phyloP scores from a whole-genome alignment of 2,113 vertebrate genomes.

The Onychostoma macrolepis region DNA sequence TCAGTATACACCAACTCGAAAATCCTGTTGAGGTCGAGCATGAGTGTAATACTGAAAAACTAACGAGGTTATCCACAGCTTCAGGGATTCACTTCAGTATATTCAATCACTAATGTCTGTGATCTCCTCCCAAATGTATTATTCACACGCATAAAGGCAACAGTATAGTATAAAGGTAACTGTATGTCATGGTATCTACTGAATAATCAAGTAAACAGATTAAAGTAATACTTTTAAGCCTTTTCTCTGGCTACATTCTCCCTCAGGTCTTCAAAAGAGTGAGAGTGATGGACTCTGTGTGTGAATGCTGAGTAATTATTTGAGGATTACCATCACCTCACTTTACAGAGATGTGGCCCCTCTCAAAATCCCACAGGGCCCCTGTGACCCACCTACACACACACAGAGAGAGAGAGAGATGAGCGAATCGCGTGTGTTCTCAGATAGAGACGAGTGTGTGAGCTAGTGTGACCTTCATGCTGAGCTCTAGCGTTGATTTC shows the following conservation, averaged over 20 bases:
- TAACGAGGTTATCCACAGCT: neutral
- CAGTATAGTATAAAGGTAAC: neutral
- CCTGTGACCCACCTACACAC: conserved; percentile 41
- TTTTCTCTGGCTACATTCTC: neutral
- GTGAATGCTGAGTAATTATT: conserved; percentile 39
- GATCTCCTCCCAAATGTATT: conserved; percentile 14
- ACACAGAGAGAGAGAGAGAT: too few species aligned
- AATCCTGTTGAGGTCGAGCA: too few species aligned
- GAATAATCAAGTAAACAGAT: conserved; percentile 16
- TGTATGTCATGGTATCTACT: neutral
- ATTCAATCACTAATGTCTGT: neutral
- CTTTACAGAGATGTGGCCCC: conserved; percentile 15
- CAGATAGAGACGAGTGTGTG: conserved; percentile 97
- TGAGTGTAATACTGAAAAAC: neutral
- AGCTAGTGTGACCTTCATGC: conserved; percentile 99
- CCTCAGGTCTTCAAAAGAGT: neutral
- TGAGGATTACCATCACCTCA: conserved; percentile 44
- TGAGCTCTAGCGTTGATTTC: conserved; percentile 99
- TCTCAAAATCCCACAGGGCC: conserved; percentile 47
- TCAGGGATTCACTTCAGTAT: neutral
- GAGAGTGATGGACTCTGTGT: conserved; percentile 38
- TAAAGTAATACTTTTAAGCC: neutral
- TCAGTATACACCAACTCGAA: conserved; percentile 65
- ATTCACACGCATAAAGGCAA: neutral
- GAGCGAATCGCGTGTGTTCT: conserved; percentile 55